Conservation (phyloP, 2,888 invertebrate genomes). For the Aricia artaxerxes region DNA sequence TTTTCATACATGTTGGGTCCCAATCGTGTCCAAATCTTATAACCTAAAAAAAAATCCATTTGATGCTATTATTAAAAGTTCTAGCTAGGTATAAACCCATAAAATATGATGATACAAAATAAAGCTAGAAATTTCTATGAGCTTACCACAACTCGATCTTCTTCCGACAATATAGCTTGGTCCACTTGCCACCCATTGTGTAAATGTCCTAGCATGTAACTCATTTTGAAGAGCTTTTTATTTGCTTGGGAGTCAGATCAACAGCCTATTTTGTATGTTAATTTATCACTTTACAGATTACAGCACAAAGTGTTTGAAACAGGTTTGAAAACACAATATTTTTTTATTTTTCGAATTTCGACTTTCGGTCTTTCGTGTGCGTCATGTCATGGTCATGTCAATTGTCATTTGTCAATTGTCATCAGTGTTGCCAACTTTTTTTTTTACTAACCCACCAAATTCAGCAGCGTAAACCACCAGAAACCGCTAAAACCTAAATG, state of each 20-base stretch:
- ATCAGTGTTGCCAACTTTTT: no score
- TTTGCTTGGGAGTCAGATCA: background rate
- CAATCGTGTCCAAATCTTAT: conserved; percentile 99
- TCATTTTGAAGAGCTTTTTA: conserved; percentile 84
- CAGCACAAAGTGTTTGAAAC: background rate
- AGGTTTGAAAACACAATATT: background rate
- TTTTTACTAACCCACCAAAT: no score
- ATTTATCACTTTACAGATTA: background rate
- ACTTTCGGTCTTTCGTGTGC: no score
- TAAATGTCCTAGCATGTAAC: conserved; percentile 99
- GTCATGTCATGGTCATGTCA: no score
- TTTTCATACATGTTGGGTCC: conserved; percentile 99
- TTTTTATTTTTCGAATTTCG: background rate
- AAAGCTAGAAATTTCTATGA: conserved; percentile 29
- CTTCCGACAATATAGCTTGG: conserved; percentile 98
- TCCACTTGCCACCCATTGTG: conserved; percentile 99
- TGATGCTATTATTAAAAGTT: background rate
- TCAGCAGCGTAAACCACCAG: no score
- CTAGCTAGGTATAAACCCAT: no score
- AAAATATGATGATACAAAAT: background rate
- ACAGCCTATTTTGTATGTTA: background rate
- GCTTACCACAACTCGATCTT: conserved; percentile 97
- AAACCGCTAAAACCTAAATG: no score
- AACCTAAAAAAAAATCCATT: conserved; percentile 77
- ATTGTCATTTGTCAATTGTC: no score